Base-by-base conservation (phyloP, 2,113 vertebrate species). In the Tyto alba region DNA sequence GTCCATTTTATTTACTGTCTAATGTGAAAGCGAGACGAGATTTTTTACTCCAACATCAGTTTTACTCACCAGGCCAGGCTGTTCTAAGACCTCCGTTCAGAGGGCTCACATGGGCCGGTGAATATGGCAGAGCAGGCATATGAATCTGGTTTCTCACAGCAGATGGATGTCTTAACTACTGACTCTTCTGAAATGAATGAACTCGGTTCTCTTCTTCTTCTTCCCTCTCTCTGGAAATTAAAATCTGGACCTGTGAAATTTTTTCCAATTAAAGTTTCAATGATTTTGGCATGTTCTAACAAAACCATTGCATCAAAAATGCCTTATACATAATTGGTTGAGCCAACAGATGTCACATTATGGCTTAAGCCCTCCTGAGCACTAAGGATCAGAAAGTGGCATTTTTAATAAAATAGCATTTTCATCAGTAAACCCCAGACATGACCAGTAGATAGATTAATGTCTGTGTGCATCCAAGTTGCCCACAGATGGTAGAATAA, bases 321-420 rank as follows among this genome's bases (percentile, higher is more conserved):
- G 93, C 87, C 77, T 94, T 95, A 59, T 73, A 93, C 84, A 72
- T 94, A 97, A 96, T 92, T 95, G 94, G 96, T 82, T 95, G 91
- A 95, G 89, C 95, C 96, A 96, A 94, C 95, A 92, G 89, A 94
- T 96, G 94, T 95, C 96, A 94, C 93, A 92, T 97, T 96, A 96
- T 89, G 77, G 92, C 92, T 93, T 97, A 96, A 96, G 91, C 93
- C 89, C 93, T 96, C 93, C 95, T 95, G 91, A 97, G 93, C 95
- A 95, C 90, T 95, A 92, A 63, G 87, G 89, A 96, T 96, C 93
- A 96, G 96, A 93, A 97, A 95, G 83, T 87, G 89, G 94, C 90
- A 94, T 96, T 96, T 97, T 95, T 91, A 97, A 97, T 96, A 96
- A 96, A 95, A 94, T 78, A 87, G 85, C 73, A 57, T 96, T 97